These are phyloP conservation scores for Macrotis lagotis DNA, from an alignment of 2,113 vertebrate genomes.

Conservation along the genomic window DNA sequence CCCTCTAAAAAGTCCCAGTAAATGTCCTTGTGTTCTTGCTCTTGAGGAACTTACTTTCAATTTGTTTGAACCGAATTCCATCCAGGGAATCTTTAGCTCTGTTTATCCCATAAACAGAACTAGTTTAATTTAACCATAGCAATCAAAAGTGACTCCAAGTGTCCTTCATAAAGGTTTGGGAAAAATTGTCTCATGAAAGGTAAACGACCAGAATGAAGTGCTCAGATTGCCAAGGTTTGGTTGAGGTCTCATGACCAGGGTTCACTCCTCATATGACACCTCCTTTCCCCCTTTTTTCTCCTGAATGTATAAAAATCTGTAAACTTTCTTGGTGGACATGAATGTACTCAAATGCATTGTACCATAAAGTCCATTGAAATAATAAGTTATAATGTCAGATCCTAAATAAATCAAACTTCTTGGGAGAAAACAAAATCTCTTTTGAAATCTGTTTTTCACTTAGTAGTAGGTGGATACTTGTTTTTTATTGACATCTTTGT, in stretches of 20 bases:
- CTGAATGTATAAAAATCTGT: not conserved
- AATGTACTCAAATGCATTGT: too few species aligned
- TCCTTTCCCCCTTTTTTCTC: not conserved
- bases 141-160: not conserved
- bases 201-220: not conserved
- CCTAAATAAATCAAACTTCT: too few species aligned
- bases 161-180: not conserved
- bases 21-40: not conserved
- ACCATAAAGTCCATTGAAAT: too few species aligned
- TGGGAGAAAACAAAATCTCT: constrained; percentile 26
- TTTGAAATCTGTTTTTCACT: constrained; percentile 1
- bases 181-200: not conserved
- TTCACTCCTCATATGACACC: not conserved
- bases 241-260: not conserved
- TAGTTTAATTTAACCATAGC: not conserved
- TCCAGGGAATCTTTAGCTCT: not conserved
- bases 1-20: not conserved
- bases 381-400: too few species aligned
- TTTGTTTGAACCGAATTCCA: not conserved
- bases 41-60: not conserved
- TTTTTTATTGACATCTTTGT: constrained; percentile 26
- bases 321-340: not conserved
- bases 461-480: not conserved
- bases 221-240: too few species aligned
- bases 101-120: not conserved